phyloP scores from a whole-genome alignment of 2,113 vertebrate species.

The Pimephales promelas region DNA sequence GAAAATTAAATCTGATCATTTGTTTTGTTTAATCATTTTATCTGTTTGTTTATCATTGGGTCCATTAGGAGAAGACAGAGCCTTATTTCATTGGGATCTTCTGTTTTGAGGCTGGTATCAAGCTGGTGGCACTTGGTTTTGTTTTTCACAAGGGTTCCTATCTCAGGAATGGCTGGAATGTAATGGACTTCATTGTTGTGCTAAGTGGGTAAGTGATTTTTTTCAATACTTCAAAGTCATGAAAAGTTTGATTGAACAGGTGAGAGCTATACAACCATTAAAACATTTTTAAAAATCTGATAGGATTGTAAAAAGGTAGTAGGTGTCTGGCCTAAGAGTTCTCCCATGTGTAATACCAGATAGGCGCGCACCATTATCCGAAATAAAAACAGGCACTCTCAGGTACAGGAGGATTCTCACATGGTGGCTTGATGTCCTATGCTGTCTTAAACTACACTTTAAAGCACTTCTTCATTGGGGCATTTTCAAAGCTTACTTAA shows the following conservation, averaged over 20 bases:
- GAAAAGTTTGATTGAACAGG: not conserved
- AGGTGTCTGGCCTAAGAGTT: no score
- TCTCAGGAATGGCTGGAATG: constrained; percentile 97
- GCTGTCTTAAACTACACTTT: no score
- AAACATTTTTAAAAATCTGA: no score
- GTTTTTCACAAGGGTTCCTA: constrained; percentile 99
- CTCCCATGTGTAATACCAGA: no score
- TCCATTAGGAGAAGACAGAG: constrained; percentile 92
- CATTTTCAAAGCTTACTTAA: no score
- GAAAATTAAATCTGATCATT: no score
- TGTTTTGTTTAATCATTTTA: not conserved
- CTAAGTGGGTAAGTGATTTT: constrained; percentile 91
- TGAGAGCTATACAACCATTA: not conserved
- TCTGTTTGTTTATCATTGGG: not conserved
- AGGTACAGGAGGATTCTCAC: no score
- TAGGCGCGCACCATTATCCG: no score
- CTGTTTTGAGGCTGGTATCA: constrained; percentile 98
- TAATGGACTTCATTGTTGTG: constrained; percentile 99
- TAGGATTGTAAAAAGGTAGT: no score
- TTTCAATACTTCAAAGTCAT: not conserved
- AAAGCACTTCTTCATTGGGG: no score
- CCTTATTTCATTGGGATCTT: constrained; percentile 99
- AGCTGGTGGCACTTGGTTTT: constrained; percentile 95
- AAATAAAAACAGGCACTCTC: no score
- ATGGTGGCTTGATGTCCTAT: no score